Conservation (phyloP, 2,113 vertebrate species). For the Trogon melanurus region DNA sequence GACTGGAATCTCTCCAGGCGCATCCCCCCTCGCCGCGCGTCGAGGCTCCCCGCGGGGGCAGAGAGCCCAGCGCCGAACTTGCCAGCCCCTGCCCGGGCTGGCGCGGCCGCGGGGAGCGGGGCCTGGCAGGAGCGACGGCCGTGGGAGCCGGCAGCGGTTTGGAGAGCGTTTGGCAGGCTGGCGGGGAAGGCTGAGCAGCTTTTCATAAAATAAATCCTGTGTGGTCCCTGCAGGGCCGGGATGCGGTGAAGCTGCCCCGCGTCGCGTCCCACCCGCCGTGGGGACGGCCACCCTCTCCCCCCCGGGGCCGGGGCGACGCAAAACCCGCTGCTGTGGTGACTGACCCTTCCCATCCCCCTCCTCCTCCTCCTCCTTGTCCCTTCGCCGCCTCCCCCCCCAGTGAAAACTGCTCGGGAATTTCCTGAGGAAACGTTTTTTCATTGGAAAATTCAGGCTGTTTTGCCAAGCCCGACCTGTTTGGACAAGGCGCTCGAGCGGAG, state of each 20-base stretch:
- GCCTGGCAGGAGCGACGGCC: neutral
- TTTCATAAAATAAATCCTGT: neutral
- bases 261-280: fast-evolving
- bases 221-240: neutral
- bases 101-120: neutral
- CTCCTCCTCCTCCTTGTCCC: neutral
- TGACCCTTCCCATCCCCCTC: neutral
- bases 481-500: neutral
- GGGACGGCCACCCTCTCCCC: neutral
- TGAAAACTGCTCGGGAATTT: conserved; percentile 55
- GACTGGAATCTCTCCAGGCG: neutral
- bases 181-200: neutral
- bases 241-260: neutral
- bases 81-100: conserved; percentile 27
- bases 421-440: conserved; percentile 34
- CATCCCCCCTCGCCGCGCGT: fast-evolving
- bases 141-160: neutral
- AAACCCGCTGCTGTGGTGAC: neutral
- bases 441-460: conserved; percentile 39
- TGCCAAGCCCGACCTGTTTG: neutral
- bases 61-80: neutral
- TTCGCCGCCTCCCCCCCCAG: no score
- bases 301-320: neutral
- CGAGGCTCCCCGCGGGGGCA: neutral
- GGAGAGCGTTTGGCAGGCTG: conserved; percentile 4